Conservation (phyloP, 2,797 vertebrate genomes). For the Phoebastria nigripes region DNA sequence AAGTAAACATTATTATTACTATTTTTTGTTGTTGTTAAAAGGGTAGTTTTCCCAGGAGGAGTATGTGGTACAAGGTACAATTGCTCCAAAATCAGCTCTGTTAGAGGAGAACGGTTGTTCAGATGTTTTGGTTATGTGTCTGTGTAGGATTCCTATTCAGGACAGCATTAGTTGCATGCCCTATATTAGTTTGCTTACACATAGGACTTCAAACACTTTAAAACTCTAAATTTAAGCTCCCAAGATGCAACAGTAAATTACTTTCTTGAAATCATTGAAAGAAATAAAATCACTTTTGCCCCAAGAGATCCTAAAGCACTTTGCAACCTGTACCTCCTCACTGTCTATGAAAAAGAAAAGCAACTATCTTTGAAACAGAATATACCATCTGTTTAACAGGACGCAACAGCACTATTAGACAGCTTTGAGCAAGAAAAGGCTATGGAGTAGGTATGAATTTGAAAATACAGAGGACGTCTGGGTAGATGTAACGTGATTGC, state of each 20-base stretch:
- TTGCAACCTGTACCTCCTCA: neutral
- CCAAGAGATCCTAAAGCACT: neutral
- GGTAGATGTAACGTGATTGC: neutral
- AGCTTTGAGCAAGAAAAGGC: neutral
- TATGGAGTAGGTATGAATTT: neutral
- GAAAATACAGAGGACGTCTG: neutral
- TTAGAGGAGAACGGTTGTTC: constrained; percentile 14
- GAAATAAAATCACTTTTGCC: neutral
- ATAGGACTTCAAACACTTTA: neutral
- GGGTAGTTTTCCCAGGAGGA: constrained; percentile 25
- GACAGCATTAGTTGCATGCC: neutral
- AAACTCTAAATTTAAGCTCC: neutral
- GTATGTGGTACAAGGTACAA: neutral
- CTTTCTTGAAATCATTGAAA: neutral
- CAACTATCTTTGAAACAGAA: neutral
- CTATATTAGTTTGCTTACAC: neutral
- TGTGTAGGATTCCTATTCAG: neutral
- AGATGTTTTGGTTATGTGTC: constrained; percentile 1
- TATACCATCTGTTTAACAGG: neutral
- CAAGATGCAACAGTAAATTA: neutral
- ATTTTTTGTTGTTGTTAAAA: neutral
- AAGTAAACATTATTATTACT: constrained; percentile 16
- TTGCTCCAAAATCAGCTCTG: constrained; percentile 41
- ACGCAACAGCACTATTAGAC: neutral
- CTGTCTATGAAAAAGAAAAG: neutral